A percentile compares a stretch with the other conserved stretches of the same genome.
phyloP scores from a whole-genome alignment of 2,113 vertebrate species.

The Mastomys natalensis region DNA sequence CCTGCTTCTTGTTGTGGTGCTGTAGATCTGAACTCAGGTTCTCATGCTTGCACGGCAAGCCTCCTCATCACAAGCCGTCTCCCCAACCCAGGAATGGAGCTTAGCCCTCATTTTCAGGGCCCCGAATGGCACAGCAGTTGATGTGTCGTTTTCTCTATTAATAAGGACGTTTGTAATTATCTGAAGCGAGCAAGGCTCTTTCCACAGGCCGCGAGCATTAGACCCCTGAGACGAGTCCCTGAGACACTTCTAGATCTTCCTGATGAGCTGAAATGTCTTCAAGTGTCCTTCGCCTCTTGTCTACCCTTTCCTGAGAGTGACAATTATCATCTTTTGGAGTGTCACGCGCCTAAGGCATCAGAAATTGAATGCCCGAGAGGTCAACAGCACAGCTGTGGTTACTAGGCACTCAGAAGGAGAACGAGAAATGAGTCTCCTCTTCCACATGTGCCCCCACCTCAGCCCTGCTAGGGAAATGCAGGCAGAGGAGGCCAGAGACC shows the following conservation, averaged over 20 bases:
- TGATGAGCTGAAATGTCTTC: neutral
- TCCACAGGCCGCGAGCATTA: neutral
- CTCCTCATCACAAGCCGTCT: no score
- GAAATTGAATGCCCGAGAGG: accelerated
- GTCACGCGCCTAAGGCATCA: neutral
- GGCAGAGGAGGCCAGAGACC: neutral
- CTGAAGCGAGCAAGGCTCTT: neutral
- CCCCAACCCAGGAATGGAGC: neutral
- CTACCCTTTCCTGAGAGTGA: neutral
- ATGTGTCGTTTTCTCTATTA: neutral
- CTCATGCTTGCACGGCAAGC: neutral
- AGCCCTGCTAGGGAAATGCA: neutral
- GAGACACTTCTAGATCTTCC: neutral
- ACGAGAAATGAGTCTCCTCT: neutral
- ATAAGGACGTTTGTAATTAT: neutral
- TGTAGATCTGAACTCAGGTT: neutral
- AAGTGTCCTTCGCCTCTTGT: neutral
- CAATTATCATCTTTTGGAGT: neutral
- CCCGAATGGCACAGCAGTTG: neutral
- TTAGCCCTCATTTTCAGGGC: neutral
- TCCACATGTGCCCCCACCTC: neutral
- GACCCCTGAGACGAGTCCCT: neutral
- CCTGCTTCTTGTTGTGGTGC: neutral
- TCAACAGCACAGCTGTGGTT: neutral
- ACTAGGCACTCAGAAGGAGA: neutral